These are phyloP conservation scores for Spodoptera exigua DNA, from an alignment of 2,888 invertebrate species.

Conservation along the genomic window DNA sequence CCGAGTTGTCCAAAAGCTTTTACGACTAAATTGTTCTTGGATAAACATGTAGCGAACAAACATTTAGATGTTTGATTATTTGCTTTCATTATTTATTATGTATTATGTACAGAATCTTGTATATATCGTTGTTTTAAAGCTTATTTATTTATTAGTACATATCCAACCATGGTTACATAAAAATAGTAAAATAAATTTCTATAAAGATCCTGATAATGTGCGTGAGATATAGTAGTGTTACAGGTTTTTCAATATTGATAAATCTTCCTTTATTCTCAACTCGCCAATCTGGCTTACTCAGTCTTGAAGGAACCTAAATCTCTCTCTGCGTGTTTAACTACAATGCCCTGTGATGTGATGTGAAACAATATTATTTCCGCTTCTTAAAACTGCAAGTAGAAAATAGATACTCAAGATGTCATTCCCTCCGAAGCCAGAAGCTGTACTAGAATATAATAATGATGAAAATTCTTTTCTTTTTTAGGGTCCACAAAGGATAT, in stretches of 20 bases:
- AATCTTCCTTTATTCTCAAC: too few relatives aligned
- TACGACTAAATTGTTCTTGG: constrained; percentile 87
- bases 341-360: background rate
- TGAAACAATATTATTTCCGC: constrained; percentile 5
- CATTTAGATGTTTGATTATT: constrained; percentile 79
- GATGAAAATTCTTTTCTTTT: constrained; percentile 84
- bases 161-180: too few relatives aligned
- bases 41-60: constrained; percentile 88
- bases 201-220: too few relatives aligned
- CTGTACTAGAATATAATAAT: constrained; percentile 76
- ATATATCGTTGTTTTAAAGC: too few relatives aligned
- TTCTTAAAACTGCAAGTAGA: constrained; percentile 1
- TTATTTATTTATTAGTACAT: too few relatives aligned
- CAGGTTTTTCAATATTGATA: too few relatives aligned
- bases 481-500: constrained; percentile 83
- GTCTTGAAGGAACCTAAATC: too few relatives aligned
- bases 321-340: too few relatives aligned
- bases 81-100: background rate
- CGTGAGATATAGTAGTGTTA: too few relatives aligned
- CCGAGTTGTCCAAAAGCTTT: constrained; percentile 87
- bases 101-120: too few relatives aligned
- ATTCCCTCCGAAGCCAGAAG: constrained; percentile 32
- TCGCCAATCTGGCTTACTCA: too few relatives aligned
- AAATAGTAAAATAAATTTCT: too few relatives aligned
- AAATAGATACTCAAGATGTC: constrained; percentile 1